Evolutionary conservation across 1,140 invertebrate species (phyloP).

Genomic region (Artemia franciscana): DNA sequence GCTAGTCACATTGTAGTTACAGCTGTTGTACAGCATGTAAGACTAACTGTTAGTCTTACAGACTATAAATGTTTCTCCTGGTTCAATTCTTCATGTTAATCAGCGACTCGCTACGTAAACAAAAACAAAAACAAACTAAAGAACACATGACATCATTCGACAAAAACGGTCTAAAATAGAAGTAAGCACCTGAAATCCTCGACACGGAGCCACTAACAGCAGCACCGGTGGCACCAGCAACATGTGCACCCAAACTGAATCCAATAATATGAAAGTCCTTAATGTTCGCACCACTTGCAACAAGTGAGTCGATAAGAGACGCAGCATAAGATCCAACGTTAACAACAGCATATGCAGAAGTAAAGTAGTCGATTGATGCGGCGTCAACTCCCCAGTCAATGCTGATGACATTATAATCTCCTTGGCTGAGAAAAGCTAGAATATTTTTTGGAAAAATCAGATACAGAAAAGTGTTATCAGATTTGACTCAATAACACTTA

Average conservation of each 20-base stretch:
- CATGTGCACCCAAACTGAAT: constrained; percentile 14
- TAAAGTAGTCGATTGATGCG: constrained; percentile 17
- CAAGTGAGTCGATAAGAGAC: constrained; percentile 11
- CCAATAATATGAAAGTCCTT: constrained; percentile 13
- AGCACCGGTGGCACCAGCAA: constrained; percentile 1
- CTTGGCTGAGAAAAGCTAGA: constrained; percentile 21
- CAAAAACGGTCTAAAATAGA: too few species aligned
- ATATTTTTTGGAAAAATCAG: too few species aligned
- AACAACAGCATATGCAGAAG: constrained; percentile 27
- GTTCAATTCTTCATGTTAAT: too few species aligned
- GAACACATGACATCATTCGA: too few species aligned
- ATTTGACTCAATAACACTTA: too few species aligned
- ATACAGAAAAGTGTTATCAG: too few species aligned
- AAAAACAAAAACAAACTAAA: too few species aligned
- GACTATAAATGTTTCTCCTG: too few species aligned
- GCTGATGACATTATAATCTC: constrained; percentile 28
- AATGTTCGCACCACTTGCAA: constrained; percentile 6
- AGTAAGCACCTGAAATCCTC: constrained; percentile 1
- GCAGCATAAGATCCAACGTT: constrained; percentile 27
- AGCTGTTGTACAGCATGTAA: too few species aligned
- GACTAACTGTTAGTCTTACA: too few species aligned
- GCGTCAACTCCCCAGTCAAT: constrained; percentile 26
- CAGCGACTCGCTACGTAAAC: too few species aligned
- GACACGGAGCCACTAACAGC: constrained; percentile 2
- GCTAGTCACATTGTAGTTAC: too few species aligned